Base-by-base conservation (phyloP, 2,888 invertebrate species). In the Caenorhabditis parvicauda region DNA sequence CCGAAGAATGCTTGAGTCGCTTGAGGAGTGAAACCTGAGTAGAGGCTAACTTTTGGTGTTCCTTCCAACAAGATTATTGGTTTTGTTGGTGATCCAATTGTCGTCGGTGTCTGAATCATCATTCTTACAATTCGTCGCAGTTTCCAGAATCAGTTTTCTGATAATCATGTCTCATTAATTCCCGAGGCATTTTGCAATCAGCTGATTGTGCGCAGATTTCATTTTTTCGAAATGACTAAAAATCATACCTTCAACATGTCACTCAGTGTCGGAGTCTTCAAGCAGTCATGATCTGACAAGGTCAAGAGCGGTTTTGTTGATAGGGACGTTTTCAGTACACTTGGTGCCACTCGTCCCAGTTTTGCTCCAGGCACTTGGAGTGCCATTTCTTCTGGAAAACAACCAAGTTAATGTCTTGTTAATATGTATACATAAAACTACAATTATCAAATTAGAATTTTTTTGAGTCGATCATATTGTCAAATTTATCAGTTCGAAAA, bases 181-280 rank as follows among this genome's bases (percentile, higher is more conserved):
- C n/a, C n/a, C n/a, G n/a, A n/a, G 38, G 17, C 19, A 41, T 24
- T 17, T 32, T 29, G 21, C 27, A 32, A n/a, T 22, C 39, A 12
- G 49, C 41, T 27, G 21, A 29, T 42, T 50, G 50, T 2, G 48
- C 35, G n/a, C 41, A 29, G 22, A 50, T 39, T 32, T 50, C 50
- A 19, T 41, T 55, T 42, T 49, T 49, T 35, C 43, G 29, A 41
- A 21, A 28, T n/a, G n/a, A n/a, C n/a, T 25, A 39, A 50, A 28
- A 7, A 27, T 12, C 50, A 47, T 21, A 62, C 64, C 43, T 64
- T 67, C 1, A 70, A 47, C 67, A 73, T 67, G 51, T 73, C 73
- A 39, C 63, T 67, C 70, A 73, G 69, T 0, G 73, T 73, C 7
- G 73, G 73, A 17, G 73, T 73, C 57, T 70, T 71, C 38, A 73